Evolutionary conservation across 2,797 vertebrate species (phyloP).

Genomic region (Dendrocincla tyrannina): DNA sequence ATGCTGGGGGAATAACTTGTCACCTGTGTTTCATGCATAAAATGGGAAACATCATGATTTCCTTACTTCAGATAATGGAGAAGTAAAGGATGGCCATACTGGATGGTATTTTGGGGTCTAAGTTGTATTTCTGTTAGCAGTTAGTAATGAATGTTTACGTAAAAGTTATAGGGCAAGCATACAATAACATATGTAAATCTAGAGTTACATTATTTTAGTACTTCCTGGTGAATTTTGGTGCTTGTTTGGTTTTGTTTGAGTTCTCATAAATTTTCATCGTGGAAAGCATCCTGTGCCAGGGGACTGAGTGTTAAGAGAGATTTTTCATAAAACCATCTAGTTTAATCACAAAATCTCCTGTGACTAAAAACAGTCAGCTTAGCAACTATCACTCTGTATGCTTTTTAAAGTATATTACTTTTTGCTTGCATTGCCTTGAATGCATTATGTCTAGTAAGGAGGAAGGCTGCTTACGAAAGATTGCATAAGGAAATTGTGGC

Average conservation of each 20-base stretch:
- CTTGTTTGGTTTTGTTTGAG: neutral
- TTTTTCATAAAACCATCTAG: neutral
- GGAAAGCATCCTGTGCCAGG: neutral
- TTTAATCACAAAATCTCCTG: neutral
- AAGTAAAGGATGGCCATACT: neutral
- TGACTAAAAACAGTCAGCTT: neutral
- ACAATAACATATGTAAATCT: neutral
- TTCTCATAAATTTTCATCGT: neutral
- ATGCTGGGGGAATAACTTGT: neutral
- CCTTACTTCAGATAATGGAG: neutral
- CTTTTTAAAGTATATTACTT: neutral
- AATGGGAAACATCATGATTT: neutral
- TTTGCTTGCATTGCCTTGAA: neutral
- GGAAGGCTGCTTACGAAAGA: neutral
- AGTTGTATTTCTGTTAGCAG: neutral
- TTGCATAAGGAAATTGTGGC: neutral
- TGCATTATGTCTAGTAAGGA: neutral
- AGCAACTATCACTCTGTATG: neutral
- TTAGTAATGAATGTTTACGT: neutral
- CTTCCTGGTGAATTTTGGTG: neutral
- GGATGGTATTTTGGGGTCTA: neutral
- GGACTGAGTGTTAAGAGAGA: neutral
- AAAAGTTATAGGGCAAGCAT: neutral
- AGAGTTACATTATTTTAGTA: neutral
- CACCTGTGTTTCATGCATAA: neutral